Base-by-base conservation (phyloP, 2,888 invertebrate genomes). In the Drosophila monieri region DNA sequence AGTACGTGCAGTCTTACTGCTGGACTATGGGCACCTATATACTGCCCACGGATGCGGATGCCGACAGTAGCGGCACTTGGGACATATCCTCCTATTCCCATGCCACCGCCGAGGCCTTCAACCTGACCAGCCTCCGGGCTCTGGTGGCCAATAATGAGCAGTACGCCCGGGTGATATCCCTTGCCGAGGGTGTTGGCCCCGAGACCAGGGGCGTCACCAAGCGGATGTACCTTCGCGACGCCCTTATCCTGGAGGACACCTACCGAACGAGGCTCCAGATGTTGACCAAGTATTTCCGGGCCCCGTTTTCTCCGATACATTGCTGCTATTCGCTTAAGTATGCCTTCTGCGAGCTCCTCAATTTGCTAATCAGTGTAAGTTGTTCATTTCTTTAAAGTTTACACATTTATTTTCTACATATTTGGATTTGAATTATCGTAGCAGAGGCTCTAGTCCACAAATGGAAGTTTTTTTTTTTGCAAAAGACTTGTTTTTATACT, bases 1-100 rank as follows among this genome's bases (percentile, higher is more conserved):
- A 94, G 44, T 93, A 94, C 12, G 92, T 96, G 39, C 94, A 96
- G 83, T 94, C 94, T 57, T 96, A 94, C 89, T 96, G 96, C 90
- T 96, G 96, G 96, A 95, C 95, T 72, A 94, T 94, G 89, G 95
- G 95, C 54, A 95, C 95, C 10, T 95, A 94, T 77, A 94, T 94
- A 14, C 27, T 83, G 25, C 71, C 80, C 0, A 6, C 41, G 18
- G 73, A 72, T 46, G 62, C 46, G 2, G 58, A 73, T 5, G 43
- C 15, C n/a, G n/a, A 48, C 3, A 32, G 18, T 14, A 15, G 25
- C 23, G 39, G 18, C 5, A 58, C 51, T 37, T 46, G 62, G 27
- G 23, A 51, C 8, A 5, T 52, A 6, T 6, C 32, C 53, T n/a
- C 35, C 14, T 46, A 30, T 2, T 25, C 49, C 8, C 32, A 23